Evolutionary conservation across 1,140 invertebrate species (phyloP), one percentile per base, ranked within the genome.

Genomic region (Neodiprion lecontei): DNA sequence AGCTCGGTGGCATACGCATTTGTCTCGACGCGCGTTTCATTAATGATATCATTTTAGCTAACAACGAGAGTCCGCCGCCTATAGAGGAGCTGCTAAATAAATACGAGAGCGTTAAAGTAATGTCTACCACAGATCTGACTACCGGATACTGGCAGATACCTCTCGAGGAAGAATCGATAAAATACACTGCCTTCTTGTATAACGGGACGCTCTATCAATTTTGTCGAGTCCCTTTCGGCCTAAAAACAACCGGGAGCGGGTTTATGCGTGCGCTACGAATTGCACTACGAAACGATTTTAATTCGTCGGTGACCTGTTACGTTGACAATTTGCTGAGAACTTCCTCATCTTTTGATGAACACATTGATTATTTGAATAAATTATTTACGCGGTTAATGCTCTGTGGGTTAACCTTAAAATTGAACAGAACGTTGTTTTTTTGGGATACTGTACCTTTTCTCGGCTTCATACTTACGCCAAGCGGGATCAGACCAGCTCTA

Each of bases 91-190:
- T 69, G 3, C 12, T 8, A 10, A 23, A 69, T 12, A 69, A 69
- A 11, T 69, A 69, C 67, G 21, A 69, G 8, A 11, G 67, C 12
- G 9, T 69, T 12, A 74, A 61, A 61, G 68, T 84, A 5, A 65
- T 83, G 21, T 77, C 78, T 40, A 74, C 78, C 14, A 74, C 83
- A 5, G 82, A 85, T 75, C 72, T 84, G 53, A 77, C 80, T 67
- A 77, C 78, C 70, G 81, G 80, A 1, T 88, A 88, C 72, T 86
- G 85, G 77, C 85, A 86, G 75, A 80, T 86, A 12, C 78, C 81
- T 0, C 72, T 86, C 21, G 71, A 66, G 7, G 48, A 73, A 65
- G 71, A 81, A 3, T 81, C 80, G 61, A 74, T 71, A 12, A 78
- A 82, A 48, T 85, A 82, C 73, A 86, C 85, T 1, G 81, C 81